Conservation (phyloP, 2,113 vertebrate species). For the Helogale parvula region DNA sequence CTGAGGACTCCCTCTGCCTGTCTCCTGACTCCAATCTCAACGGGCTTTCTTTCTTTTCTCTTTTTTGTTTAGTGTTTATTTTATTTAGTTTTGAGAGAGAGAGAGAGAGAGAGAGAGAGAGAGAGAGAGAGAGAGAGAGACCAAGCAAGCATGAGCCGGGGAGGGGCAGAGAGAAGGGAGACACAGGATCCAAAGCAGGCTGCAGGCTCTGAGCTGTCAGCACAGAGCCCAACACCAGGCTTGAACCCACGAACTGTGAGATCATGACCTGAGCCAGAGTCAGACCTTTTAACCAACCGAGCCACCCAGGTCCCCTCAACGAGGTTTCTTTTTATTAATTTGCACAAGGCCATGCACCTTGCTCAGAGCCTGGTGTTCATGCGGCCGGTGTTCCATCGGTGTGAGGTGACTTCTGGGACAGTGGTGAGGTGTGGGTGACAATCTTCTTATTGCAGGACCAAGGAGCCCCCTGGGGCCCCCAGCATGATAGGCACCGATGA, state of each 20-base stretch:
- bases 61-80: too few relatives aligned
- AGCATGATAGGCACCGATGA: not conserved
- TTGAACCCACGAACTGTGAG: too few relatives aligned
- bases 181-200: too few relatives aligned
- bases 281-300: too few relatives aligned
- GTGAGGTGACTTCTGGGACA: not conserved
- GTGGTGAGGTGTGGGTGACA: not conserved
- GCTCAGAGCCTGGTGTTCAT: accelerated
- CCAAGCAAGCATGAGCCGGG: too few relatives aligned
- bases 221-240: too few relatives aligned
- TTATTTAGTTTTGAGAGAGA: too few relatives aligned
- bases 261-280: too few relatives aligned
- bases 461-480: not conserved
- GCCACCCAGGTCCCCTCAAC: not conserved
- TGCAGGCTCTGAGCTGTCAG: too few relatives aligned
- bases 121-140: too few relatives aligned
- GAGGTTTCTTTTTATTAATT: not conserved
- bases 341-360: not conserved
- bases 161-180: too few relatives aligned
- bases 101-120: too few relatives aligned
- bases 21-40: not conserved
- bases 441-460: not conserved
- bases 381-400: not conserved
- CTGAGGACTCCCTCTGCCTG: not conserved
- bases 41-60: not conserved